Percentiles rank a stretch among this genome's conserved stretches.
Conservation (phyloP, 2,113 vertebrate species). For the Dissostichus mawsoni region DNA sequence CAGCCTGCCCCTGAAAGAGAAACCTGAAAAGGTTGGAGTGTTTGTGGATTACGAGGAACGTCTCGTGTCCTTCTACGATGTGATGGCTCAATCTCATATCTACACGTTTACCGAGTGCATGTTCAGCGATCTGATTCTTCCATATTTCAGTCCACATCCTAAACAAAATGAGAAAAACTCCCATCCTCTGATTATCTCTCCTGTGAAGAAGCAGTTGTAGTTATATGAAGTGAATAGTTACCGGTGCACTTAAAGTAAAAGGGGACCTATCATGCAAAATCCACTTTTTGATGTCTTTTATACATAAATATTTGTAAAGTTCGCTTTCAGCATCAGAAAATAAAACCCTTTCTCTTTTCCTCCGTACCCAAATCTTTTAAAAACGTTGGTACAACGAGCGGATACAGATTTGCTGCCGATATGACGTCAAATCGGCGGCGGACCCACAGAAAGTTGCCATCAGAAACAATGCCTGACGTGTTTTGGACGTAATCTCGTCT, state of each 20-base stretch:
- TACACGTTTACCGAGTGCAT: slow-evolving; percentile 83
- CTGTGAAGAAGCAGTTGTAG: slow-evolving; percentile 16
- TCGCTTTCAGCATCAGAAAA: too few species aligned
- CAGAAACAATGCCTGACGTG: too few species aligned
- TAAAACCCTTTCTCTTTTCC: too few species aligned
- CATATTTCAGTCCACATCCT: slow-evolving; percentile 83
- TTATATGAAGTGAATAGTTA: background rate
- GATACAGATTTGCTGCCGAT: too few species aligned
- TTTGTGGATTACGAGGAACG: slow-evolving; percentile 87
- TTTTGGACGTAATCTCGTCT: too few species aligned
- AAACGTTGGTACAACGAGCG: too few species aligned
- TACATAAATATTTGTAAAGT: too few species aligned
- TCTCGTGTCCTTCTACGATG: slow-evolving; percentile 87
- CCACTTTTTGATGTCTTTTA: too few species aligned
- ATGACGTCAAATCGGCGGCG: too few species aligned
- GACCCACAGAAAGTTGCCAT: too few species aligned
- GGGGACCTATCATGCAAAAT: too few species aligned
- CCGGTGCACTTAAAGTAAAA: background rate
- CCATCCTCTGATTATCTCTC: slow-evolving; percentile 65
- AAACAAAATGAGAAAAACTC: slow-evolving; percentile 42
- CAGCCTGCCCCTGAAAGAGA: slow-evolving; percentile 66
- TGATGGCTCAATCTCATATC: slow-evolving; percentile 72
- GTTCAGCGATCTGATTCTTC: slow-evolving; percentile 84
- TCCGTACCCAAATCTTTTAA: too few species aligned
- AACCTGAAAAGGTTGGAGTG: slow-evolving; percentile 83